phyloP scores from a whole-genome alignment of 1,140 invertebrate species.

The Drosophila bocqueti region DNA sequence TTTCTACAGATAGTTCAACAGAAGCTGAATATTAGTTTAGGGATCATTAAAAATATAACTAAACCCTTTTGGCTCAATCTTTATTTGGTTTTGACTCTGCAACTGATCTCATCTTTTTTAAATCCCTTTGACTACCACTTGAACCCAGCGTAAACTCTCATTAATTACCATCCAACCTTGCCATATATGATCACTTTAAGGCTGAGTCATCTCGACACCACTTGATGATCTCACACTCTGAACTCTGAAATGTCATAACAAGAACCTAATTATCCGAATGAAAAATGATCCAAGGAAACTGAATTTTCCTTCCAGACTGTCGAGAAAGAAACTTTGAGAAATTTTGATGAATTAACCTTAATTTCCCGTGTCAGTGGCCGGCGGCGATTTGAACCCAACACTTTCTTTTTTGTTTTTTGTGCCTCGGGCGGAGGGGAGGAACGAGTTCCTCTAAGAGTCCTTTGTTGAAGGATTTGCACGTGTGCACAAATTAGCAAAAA shows the following conservation, averaged over 20 bases:
- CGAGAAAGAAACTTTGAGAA: slow-evolving; percentile 4
- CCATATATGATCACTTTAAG: slow-evolving; percentile 9
- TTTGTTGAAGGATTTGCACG: slow-evolving; percentile 73
- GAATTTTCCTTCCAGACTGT: slow-evolving; percentile 14
- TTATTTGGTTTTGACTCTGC: not conserved
- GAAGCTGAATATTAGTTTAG: not conserved
- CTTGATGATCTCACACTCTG: slow-evolving; percentile 30
- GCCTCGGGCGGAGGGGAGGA: slow-evolving; percentile 12
- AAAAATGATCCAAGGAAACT: slow-evolving; percentile 54
- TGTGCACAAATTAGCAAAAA: slow-evolving; percentile 78
- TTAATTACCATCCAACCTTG: slow-evolving; percentile 28
- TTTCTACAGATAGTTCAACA: not conserved
- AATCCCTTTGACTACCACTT: slow-evolving; percentile 15
- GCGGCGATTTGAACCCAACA: slow-evolving; percentile 66
- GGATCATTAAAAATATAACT: not conserved
- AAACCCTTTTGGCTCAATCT: not conserved
- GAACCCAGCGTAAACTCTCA: slow-evolving; percentile 31
- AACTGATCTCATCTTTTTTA: not conserved
- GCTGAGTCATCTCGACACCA: slow-evolving; percentile 38
- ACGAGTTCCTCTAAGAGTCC: slow-evolving; percentile 47
- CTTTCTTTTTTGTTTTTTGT: slow-evolving; percentile 23
- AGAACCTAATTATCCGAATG: slow-evolving; percentile 53
- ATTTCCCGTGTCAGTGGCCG: slow-evolving; percentile 73
- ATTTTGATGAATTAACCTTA: slow-evolving; percentile 75
- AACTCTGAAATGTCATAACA: slow-evolving; percentile 41